phyloP scores from a whole-genome alignment of 2,113 vertebrate species.

The Nyctibius bracteatus region DNA sequence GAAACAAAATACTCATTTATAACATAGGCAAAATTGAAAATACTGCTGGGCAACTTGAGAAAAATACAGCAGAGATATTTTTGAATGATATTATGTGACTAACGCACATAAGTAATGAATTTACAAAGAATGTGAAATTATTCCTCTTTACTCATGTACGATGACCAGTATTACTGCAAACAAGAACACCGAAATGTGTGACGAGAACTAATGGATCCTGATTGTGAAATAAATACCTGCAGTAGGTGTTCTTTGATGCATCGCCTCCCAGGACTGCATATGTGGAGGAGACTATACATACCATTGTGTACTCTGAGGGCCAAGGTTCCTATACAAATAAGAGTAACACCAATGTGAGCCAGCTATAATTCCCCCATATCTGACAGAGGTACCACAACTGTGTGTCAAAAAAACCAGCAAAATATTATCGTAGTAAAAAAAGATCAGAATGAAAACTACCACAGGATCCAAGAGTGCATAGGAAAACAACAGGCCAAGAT shows the following conservation, averaged over 20 bases:
- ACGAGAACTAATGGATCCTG: fast-evolving
- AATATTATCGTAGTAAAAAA: slow-evolving; percentile 4
- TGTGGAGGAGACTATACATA: neutral
- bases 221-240: neutral
- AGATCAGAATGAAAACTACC: neutral
- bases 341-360: neutral
- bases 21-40: neutral
- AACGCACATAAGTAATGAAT: neutral
- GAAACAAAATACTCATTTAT: neutral
- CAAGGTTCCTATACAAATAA: neutral
- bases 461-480: neutral
- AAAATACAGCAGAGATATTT: neutral
- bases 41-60: neutral
- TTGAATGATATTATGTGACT: neutral
- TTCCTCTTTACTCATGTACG: fast-evolving
- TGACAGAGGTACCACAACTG: neutral
- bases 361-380: neutral
- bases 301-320: neutral
- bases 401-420: neutral
- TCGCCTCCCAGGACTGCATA: neutral
- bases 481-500: neutral
- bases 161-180: neutral
- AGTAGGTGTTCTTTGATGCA: neutral
- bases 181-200: fast-evolving
- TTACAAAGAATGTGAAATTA: neutral